Conservation (phyloP, 2,888 invertebrate genomes). For the Liodrosophila aerea region DNA sequence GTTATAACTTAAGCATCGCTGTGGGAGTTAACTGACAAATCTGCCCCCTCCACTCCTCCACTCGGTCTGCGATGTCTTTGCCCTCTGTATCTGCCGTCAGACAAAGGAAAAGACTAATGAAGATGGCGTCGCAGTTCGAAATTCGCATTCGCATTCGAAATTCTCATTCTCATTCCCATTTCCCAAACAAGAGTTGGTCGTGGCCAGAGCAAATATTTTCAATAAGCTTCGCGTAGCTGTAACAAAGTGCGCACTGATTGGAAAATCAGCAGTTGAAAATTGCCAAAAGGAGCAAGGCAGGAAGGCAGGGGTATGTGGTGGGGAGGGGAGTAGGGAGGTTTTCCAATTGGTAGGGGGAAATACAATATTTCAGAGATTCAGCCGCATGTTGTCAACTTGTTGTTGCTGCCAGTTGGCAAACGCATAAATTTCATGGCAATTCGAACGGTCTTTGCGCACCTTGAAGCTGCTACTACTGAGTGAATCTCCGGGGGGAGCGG, state of each 20-base stretch:
- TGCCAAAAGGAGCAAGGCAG: slow-evolving; percentile 37
- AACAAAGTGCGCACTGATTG: slow-evolving; percentile 73
- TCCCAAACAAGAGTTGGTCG: slow-evolving; percentile 30
- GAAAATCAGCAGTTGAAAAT: slow-evolving; percentile 70
- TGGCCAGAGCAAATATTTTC: slow-evolving; percentile 66
- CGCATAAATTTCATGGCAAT: slow-evolving; percentile 68
- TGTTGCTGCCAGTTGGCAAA: slow-evolving; percentile 62
- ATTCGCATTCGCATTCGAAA: slow-evolving; percentile 19
- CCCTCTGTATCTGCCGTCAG: slow-evolving; percentile 12
- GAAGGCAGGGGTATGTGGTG: neutral
- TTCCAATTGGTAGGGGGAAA: slow-evolving; percentile 25
- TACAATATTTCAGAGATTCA: slow-evolving; percentile 62
- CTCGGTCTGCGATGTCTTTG: neutral
- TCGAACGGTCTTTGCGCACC: slow-evolving; percentile 55
- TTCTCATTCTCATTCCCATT: slow-evolving; percentile 17
- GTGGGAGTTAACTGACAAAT: slow-evolving; percentile 44
- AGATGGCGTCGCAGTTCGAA: slow-evolving; percentile 45
- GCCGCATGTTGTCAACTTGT: slow-evolving; percentile 61
- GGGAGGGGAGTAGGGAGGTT: neutral
- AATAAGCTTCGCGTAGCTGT: slow-evolving; percentile 61
- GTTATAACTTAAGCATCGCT: slow-evolving; percentile 48
- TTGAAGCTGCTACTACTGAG: slow-evolving; percentile 41
- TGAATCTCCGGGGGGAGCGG: no score
- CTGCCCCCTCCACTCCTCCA: slow-evolving; percentile 9
- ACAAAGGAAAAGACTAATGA: slow-evolving; percentile 62